Evolutionary conservation across 2,113 vertebrate genomes (phyloP).

Genomic region (Coreoperca whiteheadi): DNA sequence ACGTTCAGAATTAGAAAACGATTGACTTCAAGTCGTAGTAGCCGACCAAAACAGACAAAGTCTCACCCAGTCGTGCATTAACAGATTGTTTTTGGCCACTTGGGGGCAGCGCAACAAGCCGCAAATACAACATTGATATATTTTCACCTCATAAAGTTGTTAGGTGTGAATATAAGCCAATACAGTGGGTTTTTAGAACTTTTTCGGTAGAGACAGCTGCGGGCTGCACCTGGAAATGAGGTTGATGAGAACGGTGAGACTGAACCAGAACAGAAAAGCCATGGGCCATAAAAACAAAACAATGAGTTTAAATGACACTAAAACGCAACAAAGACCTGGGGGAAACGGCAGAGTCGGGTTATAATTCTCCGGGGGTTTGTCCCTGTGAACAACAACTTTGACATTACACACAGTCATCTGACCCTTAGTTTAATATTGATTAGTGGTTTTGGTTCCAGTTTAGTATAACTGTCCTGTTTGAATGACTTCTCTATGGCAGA

Average conservation of each 20-base stretch:
- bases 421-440: neutral
- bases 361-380: neutral
- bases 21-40: too few relatives aligned
- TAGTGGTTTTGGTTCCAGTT: neutral
- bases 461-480: neutral
- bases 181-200: neutral
- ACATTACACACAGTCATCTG: neutral
- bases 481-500: too few relatives aligned
- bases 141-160: neutral
- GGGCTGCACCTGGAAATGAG: neutral
- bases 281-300: neutral
- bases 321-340: neutral
- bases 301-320: neutral
- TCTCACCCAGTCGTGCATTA: too few relatives aligned
- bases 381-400: neutral
- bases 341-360: neutral
- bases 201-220: neutral
- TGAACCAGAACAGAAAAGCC: neutral
- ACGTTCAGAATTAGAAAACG: neutral
- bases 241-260: too few relatives aligned
- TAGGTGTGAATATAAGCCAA: too few relatives aligned
- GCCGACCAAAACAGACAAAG: neutral
- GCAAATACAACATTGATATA: neutral
- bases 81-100: neutral
- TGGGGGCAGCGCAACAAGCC: neutral